Percentiles rank a stretch among this genome's conserved stretches.
These are phyloP conservation scores for Plectropomus leopardus DNA, from an alignment of 2,113 vertebrate species.

Conservation along the genomic window DNA sequence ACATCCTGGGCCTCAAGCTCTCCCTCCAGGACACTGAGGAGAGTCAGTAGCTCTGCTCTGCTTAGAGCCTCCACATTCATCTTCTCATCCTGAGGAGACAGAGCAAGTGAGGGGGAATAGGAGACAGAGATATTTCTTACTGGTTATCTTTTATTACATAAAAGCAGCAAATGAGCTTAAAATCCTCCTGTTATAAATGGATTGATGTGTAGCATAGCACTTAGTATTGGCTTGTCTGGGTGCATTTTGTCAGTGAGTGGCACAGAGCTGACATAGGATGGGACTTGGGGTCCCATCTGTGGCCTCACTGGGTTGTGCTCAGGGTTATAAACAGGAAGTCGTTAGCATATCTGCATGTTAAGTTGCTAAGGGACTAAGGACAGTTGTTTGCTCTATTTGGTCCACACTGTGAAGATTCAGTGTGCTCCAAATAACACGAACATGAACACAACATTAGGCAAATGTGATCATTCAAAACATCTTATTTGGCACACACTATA, in stretches of 20 bases:
- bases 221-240: not conserved
- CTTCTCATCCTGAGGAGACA: slow-evolving; percentile 86
- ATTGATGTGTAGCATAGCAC: slow-evolving; percentile 1
- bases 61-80: slow-evolving; percentile 99
- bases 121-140: slow-evolving; percentile 12
- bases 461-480: slow-evolving; percentile 3
- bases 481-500: not conserved
- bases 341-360: slow-evolving; percentile 79
- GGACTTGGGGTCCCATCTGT: slow-evolving; percentile 48
- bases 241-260: slow-evolving; percentile 8
- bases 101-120: not conserved
- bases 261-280: slow-evolving; percentile 31
- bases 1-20: slow-evolving; percentile 97
- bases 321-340: slow-evolving; percentile 74
- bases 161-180: not conserved
- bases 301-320: slow-evolving; percentile 58
- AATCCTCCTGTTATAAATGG: not conserved
- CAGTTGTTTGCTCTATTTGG: slow-evolving; percentile 21
- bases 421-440: slow-evolving; percentile 20
- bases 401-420: not conserved
- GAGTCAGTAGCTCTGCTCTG: slow-evolving; percentile 95
- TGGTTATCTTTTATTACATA: slow-evolving; percentile 14
- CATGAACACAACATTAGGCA: not conserved
- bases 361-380: slow-evolving; percentile 44
- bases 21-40: slow-evolving; percentile 97